phyloP scores from a whole-genome alignment of 1,140 invertebrate species.

The Tachypleus tridentatus region DNA sequence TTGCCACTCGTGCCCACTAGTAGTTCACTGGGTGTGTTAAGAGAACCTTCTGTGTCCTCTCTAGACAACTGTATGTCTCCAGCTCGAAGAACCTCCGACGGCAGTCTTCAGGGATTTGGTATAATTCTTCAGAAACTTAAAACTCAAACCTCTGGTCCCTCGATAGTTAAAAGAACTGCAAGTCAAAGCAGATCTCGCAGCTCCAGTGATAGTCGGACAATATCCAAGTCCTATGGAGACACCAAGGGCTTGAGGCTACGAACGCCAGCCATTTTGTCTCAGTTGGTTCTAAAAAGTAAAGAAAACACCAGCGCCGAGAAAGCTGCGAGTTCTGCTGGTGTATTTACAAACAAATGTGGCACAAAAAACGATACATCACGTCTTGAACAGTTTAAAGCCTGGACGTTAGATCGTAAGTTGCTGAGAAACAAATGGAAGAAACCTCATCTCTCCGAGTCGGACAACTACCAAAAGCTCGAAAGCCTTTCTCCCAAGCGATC shows the following conservation, averaged over 20 bases:
- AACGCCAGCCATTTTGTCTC: background rate
- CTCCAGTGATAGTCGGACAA: no score
- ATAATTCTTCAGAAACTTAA: no score
- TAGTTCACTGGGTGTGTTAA: background rate
- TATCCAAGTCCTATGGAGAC: background rate
- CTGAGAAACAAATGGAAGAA: conserved; percentile 18
- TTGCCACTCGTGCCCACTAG: background rate
- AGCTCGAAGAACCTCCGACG: no score
- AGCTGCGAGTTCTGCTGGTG: background rate
- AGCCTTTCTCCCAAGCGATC: no score
- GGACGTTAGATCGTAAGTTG: conserved; percentile 21
- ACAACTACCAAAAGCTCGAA: no score
- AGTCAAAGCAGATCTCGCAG: no score
- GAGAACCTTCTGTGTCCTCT: background rate
- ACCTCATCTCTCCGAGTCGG: no score
- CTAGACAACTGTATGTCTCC: background rate
- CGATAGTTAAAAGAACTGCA: no score
- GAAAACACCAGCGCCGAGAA: background rate
- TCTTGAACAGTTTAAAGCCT: conserved; percentile 20
- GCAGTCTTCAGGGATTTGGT: no score
- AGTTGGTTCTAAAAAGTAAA: background rate
- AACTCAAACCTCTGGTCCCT: no score
- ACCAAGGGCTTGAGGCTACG: background rate
- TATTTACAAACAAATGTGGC: background rate
- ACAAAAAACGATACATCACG: background rate